These are phyloP conservation scores for Endotricha flammealis DNA, from an alignment of 2,888 invertebrate genomes.

Conservation along the genomic window DNA sequence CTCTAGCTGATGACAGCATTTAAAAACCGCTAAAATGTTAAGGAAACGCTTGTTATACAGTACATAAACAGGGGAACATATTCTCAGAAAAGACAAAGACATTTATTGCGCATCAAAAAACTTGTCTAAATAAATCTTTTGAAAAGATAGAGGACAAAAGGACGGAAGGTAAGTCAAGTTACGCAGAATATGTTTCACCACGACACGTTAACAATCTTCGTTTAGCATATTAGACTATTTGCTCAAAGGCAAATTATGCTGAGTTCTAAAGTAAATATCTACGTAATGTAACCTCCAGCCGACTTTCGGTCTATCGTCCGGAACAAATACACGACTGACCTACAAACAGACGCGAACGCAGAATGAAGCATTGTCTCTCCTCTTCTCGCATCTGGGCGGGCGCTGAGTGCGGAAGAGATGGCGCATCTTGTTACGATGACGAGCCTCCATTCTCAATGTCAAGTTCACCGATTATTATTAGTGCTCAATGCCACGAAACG, in stretches of 20 bases:
- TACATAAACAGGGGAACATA: no score
- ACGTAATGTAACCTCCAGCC: constrained; percentile 74
- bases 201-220: constrained; percentile 26
- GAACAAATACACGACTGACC: constrained; percentile 76
- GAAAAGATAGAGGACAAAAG: constrained; percentile 18
- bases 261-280: constrained; percentile 53
- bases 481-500: constrained; percentile 73
- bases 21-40: no score
- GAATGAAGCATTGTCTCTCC: constrained; percentile 58
- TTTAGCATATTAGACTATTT: constrained; percentile 30
- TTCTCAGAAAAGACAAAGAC: no score
- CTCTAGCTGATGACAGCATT: no score
- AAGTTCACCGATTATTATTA: constrained; percentile 78
- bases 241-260: constrained; percentile 33
- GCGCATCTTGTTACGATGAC: constrained; percentile 65
- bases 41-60: no score
- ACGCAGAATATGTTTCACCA: constrained; percentile 21
- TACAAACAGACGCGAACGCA: constrained; percentile 69
- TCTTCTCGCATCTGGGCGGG: constrained; percentile 41
- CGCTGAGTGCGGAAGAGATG: constrained; percentile 53
- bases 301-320: constrained; percentile 76
- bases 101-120: no score
- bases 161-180: constrained; percentile 18
- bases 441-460: constrained; percentile 77
- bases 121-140: no score